Base-by-base conservation (phyloP, 23 tunicate genomes). In the Styela plicata region DNA sequence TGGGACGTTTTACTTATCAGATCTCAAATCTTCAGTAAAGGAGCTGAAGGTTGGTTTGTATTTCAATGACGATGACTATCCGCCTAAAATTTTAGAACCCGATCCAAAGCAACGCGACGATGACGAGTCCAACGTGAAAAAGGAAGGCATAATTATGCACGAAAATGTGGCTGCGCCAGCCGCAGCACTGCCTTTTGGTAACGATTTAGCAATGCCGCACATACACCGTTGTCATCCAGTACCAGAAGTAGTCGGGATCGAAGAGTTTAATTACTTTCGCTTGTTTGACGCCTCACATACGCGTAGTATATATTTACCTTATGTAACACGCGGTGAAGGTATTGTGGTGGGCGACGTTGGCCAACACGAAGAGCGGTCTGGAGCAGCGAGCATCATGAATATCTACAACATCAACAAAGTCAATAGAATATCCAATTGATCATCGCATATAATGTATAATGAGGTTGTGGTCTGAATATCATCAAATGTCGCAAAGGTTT, bases 11-110 rank as follows among this genome's bases (percentile, higher is more conserved):
- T 66, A 66, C 71, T 3, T 66, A 3, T 5, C 30, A 66, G 17
- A 28, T 7, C 31, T 66, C 31, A 66, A 66, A 25, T 7, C 71
- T 26, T 25, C 31, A 5, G 17, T 25, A 5, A 10, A 28, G 30
- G 71, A 66, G 16, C 7, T 66, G 10, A 66, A 66, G 16, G 71
- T 66, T 25, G 31, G 31, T 25, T 25, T 66, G 31, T 66, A 66
- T 28, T 66, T 66, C 71, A 66, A 66, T 17, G 31, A 66, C 31
- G 71, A 66, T 25, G 31, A 26, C 31, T 66, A 66, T 66, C 31
- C 31, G 71, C 30, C 71, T 5, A 5, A 26, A 5, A 28, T 66
- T 5, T 44, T 7, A 7, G 13, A 13, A 44, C 13, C 57, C 13
- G 57, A 44, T 7, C 7, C 7, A 13, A 44, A 44, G 57, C 57